phyloP scores from a whole-genome alignment of 2,888 invertebrate species.

The Ophioninae sp. region DNA sequence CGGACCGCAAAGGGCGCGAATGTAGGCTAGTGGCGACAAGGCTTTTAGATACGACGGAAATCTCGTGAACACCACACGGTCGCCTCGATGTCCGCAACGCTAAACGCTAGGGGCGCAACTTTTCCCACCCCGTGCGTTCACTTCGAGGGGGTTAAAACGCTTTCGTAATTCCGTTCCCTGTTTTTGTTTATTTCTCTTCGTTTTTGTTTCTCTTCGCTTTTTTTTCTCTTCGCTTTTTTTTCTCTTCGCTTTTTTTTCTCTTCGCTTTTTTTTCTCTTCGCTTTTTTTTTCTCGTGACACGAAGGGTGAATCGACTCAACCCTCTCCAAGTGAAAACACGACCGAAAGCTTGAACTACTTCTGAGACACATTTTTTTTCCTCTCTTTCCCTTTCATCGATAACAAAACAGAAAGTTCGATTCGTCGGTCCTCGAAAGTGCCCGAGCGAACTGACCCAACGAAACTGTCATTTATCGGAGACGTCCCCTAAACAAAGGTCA shows the following conservation, averaged over 20 bases:
- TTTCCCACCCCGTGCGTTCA: constrained; percentile 23
- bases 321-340: neutral
- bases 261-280: neutral
- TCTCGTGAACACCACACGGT: constrained; percentile 11
- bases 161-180: constrained; percentile 52
- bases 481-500: neutral
- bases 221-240: neutral
- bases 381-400: constrained; percentile 9
- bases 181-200: neutral
- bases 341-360: neutral
- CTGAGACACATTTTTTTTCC: constrained; percentile 1
- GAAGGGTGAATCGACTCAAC: neutral
- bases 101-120: constrained; percentile 38
- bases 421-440: constrained; percentile 16
- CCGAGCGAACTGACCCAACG: neutral
- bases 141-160: constrained; percentile 58
- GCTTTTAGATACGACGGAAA: constrained; percentile 48
- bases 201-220: neutral
- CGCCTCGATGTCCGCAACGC: constrained; percentile 37
- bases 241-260: neutral
- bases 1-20: constrained; percentile 18
- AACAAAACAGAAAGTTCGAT: constrained; percentile 26
- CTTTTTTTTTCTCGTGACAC: neutral
- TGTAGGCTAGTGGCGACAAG: constrained; percentile 37
- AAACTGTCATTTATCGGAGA: neutral